Evolutionary conservation across 92 coral and sea anemone genomes (phyloP), one percentile per base, ranked within the genome.

Genomic region (Epizoanthus ramosus): DNA sequence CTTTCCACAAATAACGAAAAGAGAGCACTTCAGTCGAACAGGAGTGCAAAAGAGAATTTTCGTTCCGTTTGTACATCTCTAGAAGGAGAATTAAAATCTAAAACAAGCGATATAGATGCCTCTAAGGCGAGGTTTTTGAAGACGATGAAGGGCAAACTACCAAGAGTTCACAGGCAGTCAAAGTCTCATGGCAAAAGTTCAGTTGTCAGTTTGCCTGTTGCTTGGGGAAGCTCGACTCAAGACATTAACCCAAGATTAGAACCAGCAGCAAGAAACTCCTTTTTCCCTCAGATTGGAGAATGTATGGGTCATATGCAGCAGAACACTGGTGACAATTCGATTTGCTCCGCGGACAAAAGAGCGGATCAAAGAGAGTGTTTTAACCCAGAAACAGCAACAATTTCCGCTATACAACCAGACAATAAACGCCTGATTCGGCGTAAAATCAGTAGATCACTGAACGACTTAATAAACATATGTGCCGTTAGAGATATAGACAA

Each of bases 111-210:
- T 50, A 47, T 71, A 7, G 58, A 71, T 47, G 76, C 45, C 23
- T 71, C 76, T 1, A 71, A 71, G 25, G 76, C 76, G 52, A 39
- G 59, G 23, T 71, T 71, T 58, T 41, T 71, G 75, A 71, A 41
- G 58, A 21, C 19, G 28, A 71, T 43, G 56, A 71, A 12, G 22
- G 75, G 57, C 43, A 71, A 71, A 7, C 57, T 71, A 18, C 75
- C 75, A 4, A 39, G 33, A 19, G 75, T 41, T 47, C 25, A 25
- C 9, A 16, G 22, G 16, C 19, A 15, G 7, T 17, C 31, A 53
- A 71, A 71, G 1, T 4, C 7, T 14, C 3, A 37, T 19, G 45
- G 56, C 28, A 71, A 71, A 43, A 7, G 56, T 31, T 71, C 31
- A 6, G 8, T 2, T 71, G 9, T n/a, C 1, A 57, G 57, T 17